Evolutionary conservation across 2,113 vertebrate genomes (phyloP).

Genomic region (Tiliqua scincoides): DNA sequence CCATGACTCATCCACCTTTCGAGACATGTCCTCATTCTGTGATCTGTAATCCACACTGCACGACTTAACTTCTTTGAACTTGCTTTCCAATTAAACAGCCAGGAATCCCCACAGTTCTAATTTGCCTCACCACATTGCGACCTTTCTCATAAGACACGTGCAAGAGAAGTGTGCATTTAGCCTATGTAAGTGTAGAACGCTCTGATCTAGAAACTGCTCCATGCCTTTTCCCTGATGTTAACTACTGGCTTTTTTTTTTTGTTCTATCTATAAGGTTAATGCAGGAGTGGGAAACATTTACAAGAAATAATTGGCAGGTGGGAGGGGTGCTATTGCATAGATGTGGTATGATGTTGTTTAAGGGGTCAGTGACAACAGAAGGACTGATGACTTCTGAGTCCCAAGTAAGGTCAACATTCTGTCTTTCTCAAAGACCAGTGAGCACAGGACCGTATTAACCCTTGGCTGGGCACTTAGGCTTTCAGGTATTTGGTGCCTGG

Average conservation of each 20-base stretch:
- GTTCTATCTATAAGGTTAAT: not conserved
- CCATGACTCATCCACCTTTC: not conserved
- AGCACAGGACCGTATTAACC: too few species aligned
- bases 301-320: too few species aligned
- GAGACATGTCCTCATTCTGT: constrained; percentile 32
- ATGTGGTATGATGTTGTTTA: not conserved
- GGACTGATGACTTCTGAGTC: too few species aligned
- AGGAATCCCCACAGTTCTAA: constrained; percentile 47
- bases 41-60: constrained; percentile 55
- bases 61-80: constrained; percentile 35
- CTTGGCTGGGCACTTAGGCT: too few species aligned
- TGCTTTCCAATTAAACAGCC: constrained; percentile 45
- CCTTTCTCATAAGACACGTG: constrained; percentile 18
- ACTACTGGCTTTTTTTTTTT: too few species aligned
- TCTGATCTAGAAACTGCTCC: not conserved
- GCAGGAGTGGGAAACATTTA: not conserved
- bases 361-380: too few species aligned
- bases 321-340: not conserved
- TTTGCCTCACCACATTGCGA: constrained; percentile 49
- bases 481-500: too few species aligned
- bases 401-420: too few species aligned
- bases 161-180: constrained; percentile 40
- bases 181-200: not conserved
- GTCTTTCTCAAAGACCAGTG: too few species aligned
- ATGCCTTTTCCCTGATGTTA: not conserved